Conservation (phyloP, 2,888 invertebrate species). For the Brenthis ino region DNA sequence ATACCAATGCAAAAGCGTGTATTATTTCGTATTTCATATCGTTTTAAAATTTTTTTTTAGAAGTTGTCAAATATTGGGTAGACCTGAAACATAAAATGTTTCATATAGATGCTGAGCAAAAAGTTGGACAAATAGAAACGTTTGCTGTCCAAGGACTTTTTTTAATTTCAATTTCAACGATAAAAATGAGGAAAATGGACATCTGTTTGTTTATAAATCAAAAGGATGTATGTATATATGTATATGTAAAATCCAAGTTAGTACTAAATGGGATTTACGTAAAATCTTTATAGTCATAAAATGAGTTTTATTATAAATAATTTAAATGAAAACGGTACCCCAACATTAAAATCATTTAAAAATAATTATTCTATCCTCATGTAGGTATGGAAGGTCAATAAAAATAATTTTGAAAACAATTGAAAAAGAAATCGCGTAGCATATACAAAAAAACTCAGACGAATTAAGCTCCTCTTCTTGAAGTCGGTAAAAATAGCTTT, state of each 20-base stretch:
- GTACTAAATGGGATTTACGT: too few relatives aligned
- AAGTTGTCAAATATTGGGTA: conserved; percentile 19
- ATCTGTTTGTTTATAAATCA: conserved; percentile 6
- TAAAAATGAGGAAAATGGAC: neutral
- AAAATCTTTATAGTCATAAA: too few relatives aligned
- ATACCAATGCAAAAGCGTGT: neutral
- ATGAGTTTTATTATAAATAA: too few relatives aligned
- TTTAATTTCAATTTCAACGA: conserved; percentile 5
- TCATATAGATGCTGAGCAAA: conserved; percentile 12
- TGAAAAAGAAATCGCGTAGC: too few relatives aligned
- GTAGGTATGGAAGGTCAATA: too few relatives aligned
- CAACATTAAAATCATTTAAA: too few relatives aligned
- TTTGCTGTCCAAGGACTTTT: conserved; percentile 10
- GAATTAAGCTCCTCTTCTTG: too few relatives aligned
- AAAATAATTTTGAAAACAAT: too few relatives aligned
- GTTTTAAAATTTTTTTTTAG: conserved; percentile 14
- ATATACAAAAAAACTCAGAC: too few relatives aligned
- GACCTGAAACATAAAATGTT: conserved; percentile 13
- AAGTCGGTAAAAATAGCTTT: too few relatives aligned
- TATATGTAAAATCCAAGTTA: neutral
- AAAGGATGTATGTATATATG: neutral
- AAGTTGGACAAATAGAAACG: conserved; percentile 3
- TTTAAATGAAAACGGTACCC: too few relatives aligned
- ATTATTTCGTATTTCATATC: neutral
- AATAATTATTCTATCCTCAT: too few relatives aligned